phyloP scores from a whole-genome alignment of 1,140 invertebrate species.

The Cephus cinctus region DNA sequence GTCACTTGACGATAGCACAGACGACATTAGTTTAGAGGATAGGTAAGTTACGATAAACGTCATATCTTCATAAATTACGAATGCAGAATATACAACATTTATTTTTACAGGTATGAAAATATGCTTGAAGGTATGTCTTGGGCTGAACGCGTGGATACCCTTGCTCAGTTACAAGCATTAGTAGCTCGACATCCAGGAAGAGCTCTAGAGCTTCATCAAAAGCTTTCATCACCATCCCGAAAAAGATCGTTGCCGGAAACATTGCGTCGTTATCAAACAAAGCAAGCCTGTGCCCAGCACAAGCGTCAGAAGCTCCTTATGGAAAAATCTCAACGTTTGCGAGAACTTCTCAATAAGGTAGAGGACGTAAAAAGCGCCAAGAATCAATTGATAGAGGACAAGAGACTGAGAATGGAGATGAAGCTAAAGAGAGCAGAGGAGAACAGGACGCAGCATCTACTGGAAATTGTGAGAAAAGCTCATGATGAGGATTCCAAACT shows the following conservation, averaged over 20 bases:
- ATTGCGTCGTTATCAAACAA: slow-evolving; percentile 78
- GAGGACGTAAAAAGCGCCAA: slow-evolving; percentile 88
- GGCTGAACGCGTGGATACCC: slow-evolving; percentile 74
- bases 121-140: slow-evolving; percentile 74
- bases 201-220: slow-evolving; percentile 88
- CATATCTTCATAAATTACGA: too few species aligned
- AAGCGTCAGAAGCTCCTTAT: slow-evolving; percentile 77
- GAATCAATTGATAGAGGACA: slow-evolving; percentile 81
- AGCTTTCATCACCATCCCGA: slow-evolving; percentile 86
- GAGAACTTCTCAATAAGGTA: slow-evolving; percentile 83
- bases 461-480: slow-evolving; percentile 88
- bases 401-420: slow-evolving; percentile 78
- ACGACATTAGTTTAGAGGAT: slow-evolving; percentile 49
- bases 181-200: slow-evolving; percentile 85
- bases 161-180: slow-evolving; percentile 73
- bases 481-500: slow-evolving; percentile 97
- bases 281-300: slow-evolving; percentile 81
- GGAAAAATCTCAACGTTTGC: slow-evolving; percentile 82
- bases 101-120: slow-evolving; percentile 61
- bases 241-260: slow-evolving; percentile 80
- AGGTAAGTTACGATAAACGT: too few species aligned
- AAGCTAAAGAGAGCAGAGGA: slow-evolving; percentile 88
- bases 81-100: not conserved
- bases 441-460: slow-evolving; percentile 78
- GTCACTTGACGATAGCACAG: slow-evolving; percentile 29